Conservation (phyloP, 2,113 vertebrate genomes). For the Macquaria ambigua region DNA sequence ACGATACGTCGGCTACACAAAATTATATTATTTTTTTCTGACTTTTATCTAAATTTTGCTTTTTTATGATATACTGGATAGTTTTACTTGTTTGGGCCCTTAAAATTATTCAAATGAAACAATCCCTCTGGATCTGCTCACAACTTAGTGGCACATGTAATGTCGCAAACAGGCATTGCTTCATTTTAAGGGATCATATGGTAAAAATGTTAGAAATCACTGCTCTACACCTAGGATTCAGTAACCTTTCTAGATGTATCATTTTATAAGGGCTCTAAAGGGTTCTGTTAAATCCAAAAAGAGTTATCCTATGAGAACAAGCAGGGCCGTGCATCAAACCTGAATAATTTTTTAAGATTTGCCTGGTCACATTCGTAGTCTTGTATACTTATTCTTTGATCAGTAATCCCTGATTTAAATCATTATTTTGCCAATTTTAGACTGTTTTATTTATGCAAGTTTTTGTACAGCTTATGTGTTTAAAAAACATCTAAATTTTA, state of each 20-base stretch:
- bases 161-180: neutral
- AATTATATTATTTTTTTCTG: neutral
- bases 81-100: neutral
- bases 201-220: neutral
- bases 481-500: neutral
- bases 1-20: neutral
- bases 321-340: too few species aligned
- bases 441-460: neutral
- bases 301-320: neutral
- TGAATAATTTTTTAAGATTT: neutral
- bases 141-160: neutral
- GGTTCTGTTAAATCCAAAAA: neutral
- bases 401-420: neutral
- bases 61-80: neutral
- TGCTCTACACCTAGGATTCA: neutral
- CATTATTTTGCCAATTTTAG: neutral
- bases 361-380: neutral
- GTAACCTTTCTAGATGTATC: neutral
- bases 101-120: neutral
- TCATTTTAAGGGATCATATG: neutral
- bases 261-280: neutral
- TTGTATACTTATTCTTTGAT: neutral
- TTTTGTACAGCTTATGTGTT: neutral
- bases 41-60: neutral
- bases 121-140: neutral